Evolutionary conservation across 2,797 vertebrate species (phyloP).

Genomic region (Anguilla obscura): DNA sequence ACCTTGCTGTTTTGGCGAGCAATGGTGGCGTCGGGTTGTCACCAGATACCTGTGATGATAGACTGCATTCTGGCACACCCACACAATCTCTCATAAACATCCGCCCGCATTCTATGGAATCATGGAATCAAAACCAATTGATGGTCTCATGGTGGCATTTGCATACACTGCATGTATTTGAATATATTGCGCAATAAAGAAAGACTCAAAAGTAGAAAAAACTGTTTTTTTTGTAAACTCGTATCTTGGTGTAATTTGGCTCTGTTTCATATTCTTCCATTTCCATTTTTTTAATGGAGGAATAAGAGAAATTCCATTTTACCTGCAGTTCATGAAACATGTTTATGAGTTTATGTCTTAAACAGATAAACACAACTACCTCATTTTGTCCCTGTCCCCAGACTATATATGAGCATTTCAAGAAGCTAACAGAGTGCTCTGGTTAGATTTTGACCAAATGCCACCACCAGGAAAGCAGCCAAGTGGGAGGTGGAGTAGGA

Average conservation of each 20-base stretch:
- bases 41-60: background rate
- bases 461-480: constrained; percentile 29
- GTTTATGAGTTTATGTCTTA: background rate
- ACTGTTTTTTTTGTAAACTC: background rate
- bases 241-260: background rate
- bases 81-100: background rate
- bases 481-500: constrained; percentile 14
- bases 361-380: background rate
- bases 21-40: background rate
- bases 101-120: background rate
- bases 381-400: constrained; percentile 11
- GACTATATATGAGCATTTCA: constrained; percentile 12
- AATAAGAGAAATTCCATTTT: background rate
- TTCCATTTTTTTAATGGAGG: background rate
- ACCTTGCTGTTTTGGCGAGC: background rate
- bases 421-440: constrained; percentile 23
- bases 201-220: background rate
- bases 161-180: background rate
- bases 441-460: constrained; percentile 15
- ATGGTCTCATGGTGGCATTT: background rate
- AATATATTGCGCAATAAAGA: background rate
- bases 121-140: background rate
- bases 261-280: constrained; percentile 2
- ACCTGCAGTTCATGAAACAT: background rate
- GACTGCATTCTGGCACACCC: background rate